Evolutionary conservation across 2,113 vertebrate species (phyloP).

Genomic region (Sorex araneus): DNA sequence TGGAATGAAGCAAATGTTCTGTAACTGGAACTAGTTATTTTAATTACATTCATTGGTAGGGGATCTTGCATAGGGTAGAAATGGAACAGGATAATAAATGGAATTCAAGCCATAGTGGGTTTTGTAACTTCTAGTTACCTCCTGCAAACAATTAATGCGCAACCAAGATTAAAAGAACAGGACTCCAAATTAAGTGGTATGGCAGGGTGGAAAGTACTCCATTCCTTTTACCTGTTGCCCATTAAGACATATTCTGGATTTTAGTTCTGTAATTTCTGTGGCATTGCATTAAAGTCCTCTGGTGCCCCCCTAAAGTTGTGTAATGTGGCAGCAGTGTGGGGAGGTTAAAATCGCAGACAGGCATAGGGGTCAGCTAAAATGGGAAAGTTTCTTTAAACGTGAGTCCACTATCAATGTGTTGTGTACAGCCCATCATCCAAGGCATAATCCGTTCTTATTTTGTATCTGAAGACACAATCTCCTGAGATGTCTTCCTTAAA

Average conservation of each 20-base stretch:
- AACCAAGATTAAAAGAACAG: constrained; percentile 22
- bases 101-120: constrained; percentile 9
- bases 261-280: neutral
- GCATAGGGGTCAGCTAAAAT: neutral
- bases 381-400: neutral
- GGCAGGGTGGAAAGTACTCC: neutral
- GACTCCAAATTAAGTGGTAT: neutral
- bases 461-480: neutral
- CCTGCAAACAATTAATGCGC: constrained; percentile 7
- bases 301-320: too few species aligned
- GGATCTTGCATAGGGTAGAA: neutral
- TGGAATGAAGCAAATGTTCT: neutral
- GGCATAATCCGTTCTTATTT: neutral
- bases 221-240: neutral
- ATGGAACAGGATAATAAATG: neutral
- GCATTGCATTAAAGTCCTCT: too few species aligned
- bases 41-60: neutral
- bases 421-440: neutral
- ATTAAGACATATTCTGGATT: neutral
- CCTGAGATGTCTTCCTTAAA: neutral
- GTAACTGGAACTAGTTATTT: neutral
- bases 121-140: neutral
- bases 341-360: too few species aligned
- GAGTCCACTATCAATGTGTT: neutral
- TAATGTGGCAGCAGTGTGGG: too few species aligned